Evolutionary conservation across 2,797 vertebrate species (phyloP).

Genomic region (Astyanax mexicanus): DNA sequence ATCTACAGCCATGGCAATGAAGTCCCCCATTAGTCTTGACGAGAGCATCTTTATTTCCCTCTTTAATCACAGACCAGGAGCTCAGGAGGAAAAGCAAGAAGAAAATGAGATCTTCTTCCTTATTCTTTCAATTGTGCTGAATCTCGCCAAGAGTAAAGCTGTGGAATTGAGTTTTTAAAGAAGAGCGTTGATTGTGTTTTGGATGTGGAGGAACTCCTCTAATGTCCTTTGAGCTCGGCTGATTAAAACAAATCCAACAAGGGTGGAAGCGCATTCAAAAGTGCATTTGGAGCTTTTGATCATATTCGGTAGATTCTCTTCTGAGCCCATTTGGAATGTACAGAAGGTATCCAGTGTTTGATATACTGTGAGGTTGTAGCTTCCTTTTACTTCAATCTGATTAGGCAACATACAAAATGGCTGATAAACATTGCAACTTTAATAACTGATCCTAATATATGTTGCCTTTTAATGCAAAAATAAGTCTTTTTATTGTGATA

Average conservation of each 20-base stretch:
- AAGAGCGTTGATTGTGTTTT: conserved; percentile 6
- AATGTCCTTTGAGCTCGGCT: conserved; percentile 40
- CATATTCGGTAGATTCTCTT: conserved; percentile 33
- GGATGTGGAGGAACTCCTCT: conserved; percentile 31
- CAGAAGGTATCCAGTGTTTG: conserved; percentile 12
- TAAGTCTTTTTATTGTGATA: background rate
- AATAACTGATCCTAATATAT: conserved; percentile 32
- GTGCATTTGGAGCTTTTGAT: conserved; percentile 47
- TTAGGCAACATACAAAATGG: conserved; percentile 48
- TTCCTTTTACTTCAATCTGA: conserved; percentile 32
- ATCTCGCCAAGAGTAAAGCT: background rate
- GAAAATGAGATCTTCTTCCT: background rate
- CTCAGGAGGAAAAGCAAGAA: conserved; percentile 5
- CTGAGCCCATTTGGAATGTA: conserved; percentile 35
- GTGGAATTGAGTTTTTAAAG: conserved; percentile 38
- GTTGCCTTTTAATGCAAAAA: conserved; percentile 4
- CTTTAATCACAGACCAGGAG: conserved; percentile 22
- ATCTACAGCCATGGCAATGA: conserved; percentile 29
- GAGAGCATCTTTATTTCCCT: conserved; percentile 14
- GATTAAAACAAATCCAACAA: conserved; percentile 47
- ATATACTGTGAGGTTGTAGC: conserved; percentile 33
- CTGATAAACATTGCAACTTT: conserved; percentile 42
- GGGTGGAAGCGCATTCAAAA: conserved; percentile 33
- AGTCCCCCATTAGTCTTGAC: conserved; percentile 7
- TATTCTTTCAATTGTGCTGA: background rate